Evolutionary conservation across 2,888 invertebrate species (phyloP).

Genomic region (Netelia melanura): DNA sequence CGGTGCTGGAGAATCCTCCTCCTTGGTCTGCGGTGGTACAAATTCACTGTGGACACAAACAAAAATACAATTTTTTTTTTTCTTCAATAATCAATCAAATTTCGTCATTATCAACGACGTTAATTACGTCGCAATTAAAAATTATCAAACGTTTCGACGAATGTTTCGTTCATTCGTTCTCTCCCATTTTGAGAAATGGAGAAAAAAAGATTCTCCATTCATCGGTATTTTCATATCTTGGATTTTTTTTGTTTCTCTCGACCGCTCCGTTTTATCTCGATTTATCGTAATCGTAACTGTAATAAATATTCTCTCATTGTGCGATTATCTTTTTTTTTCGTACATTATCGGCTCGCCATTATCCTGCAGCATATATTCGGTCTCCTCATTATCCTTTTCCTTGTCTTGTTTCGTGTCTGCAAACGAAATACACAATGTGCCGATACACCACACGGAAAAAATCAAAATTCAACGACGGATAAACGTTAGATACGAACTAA

Average conservation of each 20-base stretch:
- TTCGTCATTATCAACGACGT: not conserved
- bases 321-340: conserved; percentile 72
- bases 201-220: not conserved
- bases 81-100: conserved; percentile 15
- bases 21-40: conserved; percentile 82
- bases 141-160: conserved; percentile 1
- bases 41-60: conserved; percentile 82
- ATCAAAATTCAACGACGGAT: not conserved
- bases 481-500: not conserved
- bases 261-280: conserved; percentile 7
- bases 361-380: conserved; percentile 81
- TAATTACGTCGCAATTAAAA: conserved; percentile 16
- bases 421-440: conserved; percentile 74
- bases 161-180: conserved; percentile 12
- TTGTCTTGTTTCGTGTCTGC: conserved; percentile 83
- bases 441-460: conserved; percentile 63
- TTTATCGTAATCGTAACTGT: conserved; percentile 44
- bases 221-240: not conserved
- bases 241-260: conserved; percentile 10
- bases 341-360: conserved; percentile 82
- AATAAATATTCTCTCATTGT: conserved; percentile 59
- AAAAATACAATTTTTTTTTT: conserved; percentile 54
- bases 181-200: not conserved
- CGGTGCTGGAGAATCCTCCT: conserved; percentile 78
- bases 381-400: conserved; percentile 82